phyloP scores from a whole-genome alignment of 2,888 invertebrate species.

The Ophioninae sp. region DNA sequence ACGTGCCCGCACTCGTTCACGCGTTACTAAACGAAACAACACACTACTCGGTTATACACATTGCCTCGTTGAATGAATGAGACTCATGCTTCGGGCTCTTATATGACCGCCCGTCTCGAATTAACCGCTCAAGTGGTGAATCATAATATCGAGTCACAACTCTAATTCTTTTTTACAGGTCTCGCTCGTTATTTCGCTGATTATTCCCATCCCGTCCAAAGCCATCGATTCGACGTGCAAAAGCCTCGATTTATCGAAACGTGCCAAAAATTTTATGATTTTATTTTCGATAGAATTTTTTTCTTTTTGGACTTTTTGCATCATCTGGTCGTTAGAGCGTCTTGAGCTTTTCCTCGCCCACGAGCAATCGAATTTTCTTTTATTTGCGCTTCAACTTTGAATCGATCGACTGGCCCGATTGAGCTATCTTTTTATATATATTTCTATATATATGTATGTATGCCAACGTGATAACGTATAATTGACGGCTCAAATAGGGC shows the following conservation, averaged over 20 bases:
- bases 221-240: constrained; percentile 42
- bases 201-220: neutral
- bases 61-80: constrained; percentile 62
- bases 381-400: constrained; percentile 1
- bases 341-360: neutral
- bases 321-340: neutral
- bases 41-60: constrained; percentile 19
- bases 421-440: neutral
- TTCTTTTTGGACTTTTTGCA: neutral
- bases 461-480: constrained; percentile 34
- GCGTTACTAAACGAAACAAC: constrained; percentile 57
- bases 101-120: constrained; percentile 54
- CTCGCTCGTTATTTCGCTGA: neutral
- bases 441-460: neutral
- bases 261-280: constrained; percentile 5
- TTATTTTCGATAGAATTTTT: neutral
- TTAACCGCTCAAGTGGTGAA: constrained; percentile 65
- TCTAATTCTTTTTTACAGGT: constrained; percentile 6
- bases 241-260: constrained; percentile 27
- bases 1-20: constrained; percentile 55
- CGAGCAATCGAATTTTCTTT: constrained; percentile 15
- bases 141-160: constrained; percentile 59
- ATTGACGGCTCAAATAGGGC: constrained; percentile 35
- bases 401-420: neutral
- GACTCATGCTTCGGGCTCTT: constrained; percentile 30